phyloP scores from a whole-genome alignment of 2,888 invertebrate genomes.

The Eugnorisma glareosa region DNA sequence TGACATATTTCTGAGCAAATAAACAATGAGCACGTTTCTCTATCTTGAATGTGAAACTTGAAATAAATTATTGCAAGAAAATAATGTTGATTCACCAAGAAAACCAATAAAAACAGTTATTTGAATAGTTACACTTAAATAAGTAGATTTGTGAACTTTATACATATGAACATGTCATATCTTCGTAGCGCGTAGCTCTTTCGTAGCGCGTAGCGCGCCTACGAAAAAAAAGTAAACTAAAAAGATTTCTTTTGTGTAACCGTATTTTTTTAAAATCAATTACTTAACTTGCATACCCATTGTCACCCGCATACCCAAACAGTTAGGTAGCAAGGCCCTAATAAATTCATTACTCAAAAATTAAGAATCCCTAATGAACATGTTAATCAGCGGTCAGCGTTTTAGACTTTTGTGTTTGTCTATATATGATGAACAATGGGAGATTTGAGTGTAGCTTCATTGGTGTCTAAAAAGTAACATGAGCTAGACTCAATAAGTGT shows the following conservation, averaged over 20 bases:
- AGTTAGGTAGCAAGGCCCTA: no score
- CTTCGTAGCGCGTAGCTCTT: slow-evolving; percentile 64
- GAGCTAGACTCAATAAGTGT: not conserved
- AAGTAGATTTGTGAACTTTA: slow-evolving; percentile 2
- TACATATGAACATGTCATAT: not conserved
- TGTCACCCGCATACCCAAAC: no score
- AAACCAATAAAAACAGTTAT: not conserved
- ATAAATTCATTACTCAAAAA: not conserved
- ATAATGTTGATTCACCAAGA: not conserved
- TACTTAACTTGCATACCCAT: no score
- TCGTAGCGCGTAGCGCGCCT: slow-evolving; percentile 62
- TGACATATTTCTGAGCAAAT: slow-evolving; percentile 57
- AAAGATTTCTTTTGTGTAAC: slow-evolving; percentile 8
- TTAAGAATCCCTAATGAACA: not conserved
- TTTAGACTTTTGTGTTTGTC: not conserved
- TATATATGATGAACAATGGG: not conserved
- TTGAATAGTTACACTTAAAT: not conserved
- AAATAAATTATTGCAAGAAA: slow-evolving; percentile 44
- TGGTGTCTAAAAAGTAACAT: not conserved
- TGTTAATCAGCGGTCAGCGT: slow-evolving; percentile 8
- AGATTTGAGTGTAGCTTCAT: not conserved
- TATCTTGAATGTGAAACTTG: slow-evolving; percentile 31
- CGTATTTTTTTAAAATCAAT: not conserved
- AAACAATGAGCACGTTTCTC: slow-evolving; percentile 40
- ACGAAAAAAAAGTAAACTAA: slow-evolving; percentile 9